Evolutionary conservation across 2,888 invertebrate genomes (phyloP), one percentile per base, ranked within the genome.

Genomic region (Idaea straminata): DNA sequence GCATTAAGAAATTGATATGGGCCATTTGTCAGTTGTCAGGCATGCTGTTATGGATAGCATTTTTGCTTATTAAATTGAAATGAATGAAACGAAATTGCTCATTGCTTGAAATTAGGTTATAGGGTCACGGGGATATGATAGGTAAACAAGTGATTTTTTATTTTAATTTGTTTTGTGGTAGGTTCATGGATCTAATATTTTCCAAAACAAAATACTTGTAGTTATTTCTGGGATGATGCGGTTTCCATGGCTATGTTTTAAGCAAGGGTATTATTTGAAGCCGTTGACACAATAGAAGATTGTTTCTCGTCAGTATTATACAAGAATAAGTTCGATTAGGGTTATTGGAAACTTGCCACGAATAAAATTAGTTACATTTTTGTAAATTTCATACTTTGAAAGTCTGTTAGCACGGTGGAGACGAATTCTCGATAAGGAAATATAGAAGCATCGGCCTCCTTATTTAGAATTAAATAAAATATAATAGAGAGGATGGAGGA

Each of bases 401-500:
- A 47, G 47, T 4, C 47, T 10, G 47, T 47, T 59, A 25, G 25
- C 25, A 62, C 69, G 62, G 62, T 64, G 57, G 35, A 61, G 62
- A 69, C 65, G 68, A 63, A 70, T 60, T 25, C 34, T 25, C 13
- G 4, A 5, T 60, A 47, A 13, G 10, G 3, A 47, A 47, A 13
- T 47, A 47, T 13, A 7, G 6, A 62, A 59, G 65, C 65, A 66
- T 57, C 62, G 77, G 79, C 75, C 13, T 47, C 47, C 47, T 47
- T 47, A 7, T 47, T 47, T 47, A 47, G 47, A 47, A 47, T 47
- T 47, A 47, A 47, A 47, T 47, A 74, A 77, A 79, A 81, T 82
- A 83, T 81, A 82, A 84, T 83, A 78, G 77, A 79, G 78, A 75
- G 74, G 74, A 78, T 74, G 77, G 72, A 35, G 64, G 64, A 60